Conservation (phyloP, 2,888 invertebrate genomes). For the Philereme vetulata region DNA sequence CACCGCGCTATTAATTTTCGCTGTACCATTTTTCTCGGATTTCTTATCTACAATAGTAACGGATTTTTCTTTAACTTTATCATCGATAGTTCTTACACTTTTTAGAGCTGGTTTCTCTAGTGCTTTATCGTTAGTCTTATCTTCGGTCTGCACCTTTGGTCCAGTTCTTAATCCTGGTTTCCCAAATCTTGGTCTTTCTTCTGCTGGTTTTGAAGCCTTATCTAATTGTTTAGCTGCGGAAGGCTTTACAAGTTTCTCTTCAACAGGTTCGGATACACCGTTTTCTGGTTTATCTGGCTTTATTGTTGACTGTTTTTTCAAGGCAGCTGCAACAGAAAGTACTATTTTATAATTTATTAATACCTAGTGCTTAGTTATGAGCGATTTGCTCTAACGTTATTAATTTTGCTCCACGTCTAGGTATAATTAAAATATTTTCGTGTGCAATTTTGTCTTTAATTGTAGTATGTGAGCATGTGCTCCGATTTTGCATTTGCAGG, state of each 20-base stretch:
- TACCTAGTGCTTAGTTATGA: too few species aligned
- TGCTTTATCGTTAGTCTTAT: constrained; percentile 56
- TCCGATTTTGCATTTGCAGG: too few species aligned
- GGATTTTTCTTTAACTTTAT: constrained; percentile 73
- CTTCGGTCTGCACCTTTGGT: constrained; percentile 42
- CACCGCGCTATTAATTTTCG: constrained; percentile 49
- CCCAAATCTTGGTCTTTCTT: constrained; percentile 68
- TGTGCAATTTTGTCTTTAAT: not conserved
- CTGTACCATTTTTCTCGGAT: constrained; percentile 59
- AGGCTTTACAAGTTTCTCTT: constrained; percentile 74
- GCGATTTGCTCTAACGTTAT: too few species aligned
- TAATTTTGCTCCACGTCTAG: not conserved
- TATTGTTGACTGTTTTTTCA: constrained; percentile 77
- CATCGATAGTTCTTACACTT: constrained; percentile 74
- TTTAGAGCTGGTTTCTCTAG: constrained; percentile 64
- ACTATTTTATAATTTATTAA: not conserved
- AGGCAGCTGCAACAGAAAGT: constrained; percentile 62
- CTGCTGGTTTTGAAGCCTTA: constrained; percentile 57
- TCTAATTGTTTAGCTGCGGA: constrained; percentile 71
- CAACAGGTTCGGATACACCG: constrained; percentile 61
- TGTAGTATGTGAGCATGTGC: too few species aligned
- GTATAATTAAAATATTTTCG: not conserved
- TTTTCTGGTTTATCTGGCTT: constrained; percentile 69
- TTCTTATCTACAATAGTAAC: constrained; percentile 73
- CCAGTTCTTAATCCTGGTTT: constrained; percentile 59